These are phyloP conservation scores for Eulemur rufifrons DNA, from an alignment of 2,113 vertebrate genomes.

Conservation along the genomic window DNA sequence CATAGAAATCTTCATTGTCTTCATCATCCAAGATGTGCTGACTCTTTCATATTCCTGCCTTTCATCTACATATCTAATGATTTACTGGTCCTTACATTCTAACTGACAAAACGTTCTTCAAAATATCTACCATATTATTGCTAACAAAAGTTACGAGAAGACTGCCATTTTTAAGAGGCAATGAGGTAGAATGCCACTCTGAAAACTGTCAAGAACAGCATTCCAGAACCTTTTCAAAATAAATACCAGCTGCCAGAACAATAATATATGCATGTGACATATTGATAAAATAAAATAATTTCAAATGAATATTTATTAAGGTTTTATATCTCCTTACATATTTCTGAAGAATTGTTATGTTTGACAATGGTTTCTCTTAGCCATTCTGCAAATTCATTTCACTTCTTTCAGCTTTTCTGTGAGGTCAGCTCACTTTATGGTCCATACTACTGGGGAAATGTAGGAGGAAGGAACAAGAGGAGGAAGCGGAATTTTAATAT, in stretches of 20 bases:
- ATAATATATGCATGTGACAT: not conserved
- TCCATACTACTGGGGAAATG: not conserved
- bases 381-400: not conserved
- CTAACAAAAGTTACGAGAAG: not conserved
- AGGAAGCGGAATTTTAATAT: not conserved
- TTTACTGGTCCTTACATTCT: not conserved
- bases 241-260: not conserved
- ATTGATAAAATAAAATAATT: slow-evolving; percentile 32
- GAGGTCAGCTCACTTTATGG: not conserved
- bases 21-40: not conserved
- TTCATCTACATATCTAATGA: not conserved
- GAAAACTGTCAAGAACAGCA: not conserved
- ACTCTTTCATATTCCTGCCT: not conserved
- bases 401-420: not conserved
- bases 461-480: not conserved
- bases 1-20: not conserved
- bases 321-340: not conserved
- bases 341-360: not conserved
- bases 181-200: not conserved
- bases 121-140: not conserved
- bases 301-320: slow-evolving; percentile 29
- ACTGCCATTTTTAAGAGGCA: not conserved
- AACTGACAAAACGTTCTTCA: not conserved
- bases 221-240: not conserved
- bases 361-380: not conserved